A percentile compares a stretch with the other conserved stretches of the same genome.
These are phyloP conservation scores for Antheraea pernyi DNA, from an alignment of 1,140 invertebrate genomes.

Conservation along the genomic window DNA sequence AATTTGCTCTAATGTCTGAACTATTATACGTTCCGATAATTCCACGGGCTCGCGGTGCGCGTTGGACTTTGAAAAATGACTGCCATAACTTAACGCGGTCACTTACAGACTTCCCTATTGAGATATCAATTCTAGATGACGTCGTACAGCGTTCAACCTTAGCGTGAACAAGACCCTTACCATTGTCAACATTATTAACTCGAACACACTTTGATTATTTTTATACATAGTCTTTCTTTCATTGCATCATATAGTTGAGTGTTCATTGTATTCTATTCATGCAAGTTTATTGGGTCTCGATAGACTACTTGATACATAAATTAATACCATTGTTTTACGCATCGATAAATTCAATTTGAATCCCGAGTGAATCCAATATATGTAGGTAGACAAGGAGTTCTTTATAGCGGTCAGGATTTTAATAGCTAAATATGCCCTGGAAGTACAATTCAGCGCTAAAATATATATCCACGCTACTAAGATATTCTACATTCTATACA, in stretches of 20 bases:
- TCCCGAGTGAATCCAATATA: no score
- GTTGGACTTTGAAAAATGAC: conserved; percentile 64
- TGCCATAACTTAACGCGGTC: conserved; percentile 65
- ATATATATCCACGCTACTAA: no score
- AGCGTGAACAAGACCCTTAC: conserved; percentile 48
- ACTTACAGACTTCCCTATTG: conserved; percentile 73
- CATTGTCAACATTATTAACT: conserved; percentile 26
- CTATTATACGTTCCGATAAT: conserved; percentile 59
- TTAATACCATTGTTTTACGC: no score
- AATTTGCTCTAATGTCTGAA: conserved; percentile 61
- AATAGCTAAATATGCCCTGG: no score
- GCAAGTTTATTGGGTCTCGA: no score
- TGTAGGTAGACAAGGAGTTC: no score
- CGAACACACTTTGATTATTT: background rate
- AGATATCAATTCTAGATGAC: conserved; percentile 73
- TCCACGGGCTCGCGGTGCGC: conserved; percentile 32
- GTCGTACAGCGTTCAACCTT: conserved; percentile 39
- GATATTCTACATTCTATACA: no score
- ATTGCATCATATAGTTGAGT: background rate
- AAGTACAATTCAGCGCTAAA: no score
- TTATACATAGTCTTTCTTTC: background rate
- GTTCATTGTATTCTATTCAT: background rate
- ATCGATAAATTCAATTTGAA: no score
- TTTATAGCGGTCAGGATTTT: no score
- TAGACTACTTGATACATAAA: no score